These are phyloP conservation scores for Schizaphis graminum DNA, from an alignment of 2,888 invertebrate species.

Conservation along the genomic window DNA sequence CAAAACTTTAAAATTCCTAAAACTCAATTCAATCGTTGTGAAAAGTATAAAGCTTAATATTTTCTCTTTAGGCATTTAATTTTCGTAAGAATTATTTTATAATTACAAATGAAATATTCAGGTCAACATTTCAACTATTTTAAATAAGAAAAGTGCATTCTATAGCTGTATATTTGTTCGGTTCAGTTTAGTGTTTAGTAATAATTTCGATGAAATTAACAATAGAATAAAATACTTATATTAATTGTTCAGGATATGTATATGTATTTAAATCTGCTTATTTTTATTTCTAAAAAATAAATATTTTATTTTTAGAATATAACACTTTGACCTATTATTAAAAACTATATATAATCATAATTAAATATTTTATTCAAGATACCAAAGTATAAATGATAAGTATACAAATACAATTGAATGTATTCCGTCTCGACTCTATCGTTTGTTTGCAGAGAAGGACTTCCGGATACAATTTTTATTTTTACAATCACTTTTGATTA, in stretches of 20 bases:
- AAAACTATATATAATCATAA: neutral
- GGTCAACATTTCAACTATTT: conserved; percentile 5
- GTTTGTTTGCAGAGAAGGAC: neutral
- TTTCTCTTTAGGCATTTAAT: neutral
- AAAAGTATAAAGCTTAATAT: neutral
- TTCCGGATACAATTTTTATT: neutral
- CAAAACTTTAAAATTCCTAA: neutral
- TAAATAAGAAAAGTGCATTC: neutral
- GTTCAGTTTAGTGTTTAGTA: neutral
- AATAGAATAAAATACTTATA: neutral
- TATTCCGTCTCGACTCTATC: neutral
- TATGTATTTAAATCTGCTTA: neutral
- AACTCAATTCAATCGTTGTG: neutral
- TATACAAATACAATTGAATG: neutral
- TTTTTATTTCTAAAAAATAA: neutral
- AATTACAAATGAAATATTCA: conserved; percentile 16
- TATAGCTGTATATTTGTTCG: neutral
- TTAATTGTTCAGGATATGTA: neutral
- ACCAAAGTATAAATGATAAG: neutral
- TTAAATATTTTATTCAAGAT: no score
- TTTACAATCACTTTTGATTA: neutral
- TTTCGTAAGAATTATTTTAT: neutral
- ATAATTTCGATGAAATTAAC: neutral
- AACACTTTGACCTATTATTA: neutral
- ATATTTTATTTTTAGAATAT: neutral